Conservation (phyloP, 2,797 vertebrate genomes). For the Aotus griseimembra region DNA sequence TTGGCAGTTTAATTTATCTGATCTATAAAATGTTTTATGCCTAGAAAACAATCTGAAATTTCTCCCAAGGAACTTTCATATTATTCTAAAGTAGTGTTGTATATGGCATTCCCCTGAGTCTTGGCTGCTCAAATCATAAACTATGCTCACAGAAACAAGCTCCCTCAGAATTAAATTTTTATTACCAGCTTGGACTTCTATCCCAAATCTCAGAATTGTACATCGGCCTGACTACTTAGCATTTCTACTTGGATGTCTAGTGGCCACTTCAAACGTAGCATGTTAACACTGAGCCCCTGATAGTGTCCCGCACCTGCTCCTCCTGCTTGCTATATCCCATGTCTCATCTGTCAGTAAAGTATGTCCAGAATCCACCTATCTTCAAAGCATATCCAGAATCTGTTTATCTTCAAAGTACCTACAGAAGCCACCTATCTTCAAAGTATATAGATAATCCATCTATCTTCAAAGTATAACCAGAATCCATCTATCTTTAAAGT, state of each 20-base stretch:
- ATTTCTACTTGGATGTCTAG: neutral
- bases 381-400: neutral
- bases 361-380: neutral
- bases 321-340: neutral
- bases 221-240: neutral
- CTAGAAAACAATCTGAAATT: conserved; percentile 46
- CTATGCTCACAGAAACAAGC: neutral
- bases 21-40: conserved; percentile 2
- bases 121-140: neutral
- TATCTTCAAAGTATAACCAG: no score
- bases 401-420: neutral
- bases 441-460: neutral
- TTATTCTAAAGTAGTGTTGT: neutral
- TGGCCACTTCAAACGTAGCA: neutral
- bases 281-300: neutral
- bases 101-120: neutral
- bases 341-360: neutral
- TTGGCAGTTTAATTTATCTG: conserved; percentile 26
- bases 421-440: neutral
- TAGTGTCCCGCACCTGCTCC: neutral
- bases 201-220: neutral
- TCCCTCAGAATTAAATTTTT: neutral
- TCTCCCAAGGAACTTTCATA: neutral
- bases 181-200: neutral
- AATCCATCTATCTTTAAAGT: neutral